These are phyloP conservation scores for Pseudotriccus pelzelni DNA, from an alignment of 2,797 vertebrate genomes.

Conservation along the genomic window DNA sequence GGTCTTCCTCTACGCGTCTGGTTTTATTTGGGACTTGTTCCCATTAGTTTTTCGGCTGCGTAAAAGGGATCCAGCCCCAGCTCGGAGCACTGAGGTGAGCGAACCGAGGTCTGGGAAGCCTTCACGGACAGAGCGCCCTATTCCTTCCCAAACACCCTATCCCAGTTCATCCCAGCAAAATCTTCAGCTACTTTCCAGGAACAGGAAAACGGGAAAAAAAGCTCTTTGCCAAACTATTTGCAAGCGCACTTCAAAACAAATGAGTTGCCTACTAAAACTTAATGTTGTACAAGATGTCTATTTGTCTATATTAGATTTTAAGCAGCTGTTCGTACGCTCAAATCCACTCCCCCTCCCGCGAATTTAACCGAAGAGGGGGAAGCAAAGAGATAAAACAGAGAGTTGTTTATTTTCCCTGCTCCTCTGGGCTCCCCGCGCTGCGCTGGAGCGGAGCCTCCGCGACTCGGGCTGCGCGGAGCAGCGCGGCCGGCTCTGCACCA, in stretches of 20 bases:
- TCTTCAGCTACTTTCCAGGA: slow-evolving; percentile 15
- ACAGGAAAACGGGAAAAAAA: not conserved
- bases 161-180: not conserved
- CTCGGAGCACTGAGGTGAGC: not conserved
- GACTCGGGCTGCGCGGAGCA: not conserved
- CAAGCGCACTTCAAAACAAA: slow-evolving; percentile 41
- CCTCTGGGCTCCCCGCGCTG: not conserved
- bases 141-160: not conserved
- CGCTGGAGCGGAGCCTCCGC: slow-evolving; percentile 12
- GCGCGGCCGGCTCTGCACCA: not conserved
- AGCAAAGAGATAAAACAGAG: slow-evolving; percentile 30
- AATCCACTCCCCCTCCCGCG: not conserved
- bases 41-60: not conserved
- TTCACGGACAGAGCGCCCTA: not conserved
- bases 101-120: not conserved
- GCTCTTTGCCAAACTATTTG: slow-evolving; percentile 31
- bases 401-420: slow-evolving; percentile 49
- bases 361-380: not conserved
- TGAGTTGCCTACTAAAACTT: slow-evolving; percentile 65
- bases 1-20: fast-evolving
- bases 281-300: slow-evolving; percentile 60
- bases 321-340: slow-evolving; percentile 50
- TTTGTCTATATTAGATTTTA: slow-evolving; percentile 57
- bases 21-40: not conserved
- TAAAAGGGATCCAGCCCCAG: not conserved